A percentile compares a stretch with the other conserved stretches of the same genome.
These are phyloP conservation scores for Chondrosia reniformis DNA, from an alignment of 37 sponge, comb jelly and placozoan genomes.

Conservation along the genomic window DNA sequence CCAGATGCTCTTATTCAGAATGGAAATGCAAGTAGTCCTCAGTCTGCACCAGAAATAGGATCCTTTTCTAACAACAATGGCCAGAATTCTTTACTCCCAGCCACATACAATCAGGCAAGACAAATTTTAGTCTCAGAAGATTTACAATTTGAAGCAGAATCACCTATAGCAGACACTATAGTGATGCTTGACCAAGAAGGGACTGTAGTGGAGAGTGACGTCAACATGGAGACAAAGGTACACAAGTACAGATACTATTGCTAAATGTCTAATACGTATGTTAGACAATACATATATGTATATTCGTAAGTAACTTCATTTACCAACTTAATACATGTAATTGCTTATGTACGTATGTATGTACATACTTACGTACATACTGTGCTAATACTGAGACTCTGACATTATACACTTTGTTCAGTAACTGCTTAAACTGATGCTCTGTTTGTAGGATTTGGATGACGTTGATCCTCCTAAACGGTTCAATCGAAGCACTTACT, in stretches of 20 bases:
- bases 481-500: slow-evolving; percentile 27
- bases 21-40: background rate
- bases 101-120: background rate
- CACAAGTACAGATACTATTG: too few relatives aligned
- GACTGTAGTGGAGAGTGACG: background rate
- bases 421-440: background rate
- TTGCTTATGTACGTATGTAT: background rate
- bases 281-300: background rate
- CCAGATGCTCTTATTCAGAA: background rate
- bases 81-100: background rate
- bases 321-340: background rate
- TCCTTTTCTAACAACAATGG: background rate
- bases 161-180: slow-evolving; percentile 18
- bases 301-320: background rate
- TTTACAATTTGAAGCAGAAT: slow-evolving; percentile 1
- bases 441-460: slow-evolving; percentile 2
- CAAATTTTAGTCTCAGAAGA: background rate
- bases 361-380: background rate
- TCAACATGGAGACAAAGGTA: slow-evolving; percentile 9
- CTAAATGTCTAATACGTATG: too few relatives aligned
- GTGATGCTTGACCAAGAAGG: slow-evolving; percentile 11
- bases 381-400: too few relatives aligned
- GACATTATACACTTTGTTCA: background rate
- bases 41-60: background rate
- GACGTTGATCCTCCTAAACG: slow-evolving; percentile 12